Evolutionary conservation across 2,113 vertebrate genomes (phyloP).

Genomic region (Pteropus alecto): DNA sequence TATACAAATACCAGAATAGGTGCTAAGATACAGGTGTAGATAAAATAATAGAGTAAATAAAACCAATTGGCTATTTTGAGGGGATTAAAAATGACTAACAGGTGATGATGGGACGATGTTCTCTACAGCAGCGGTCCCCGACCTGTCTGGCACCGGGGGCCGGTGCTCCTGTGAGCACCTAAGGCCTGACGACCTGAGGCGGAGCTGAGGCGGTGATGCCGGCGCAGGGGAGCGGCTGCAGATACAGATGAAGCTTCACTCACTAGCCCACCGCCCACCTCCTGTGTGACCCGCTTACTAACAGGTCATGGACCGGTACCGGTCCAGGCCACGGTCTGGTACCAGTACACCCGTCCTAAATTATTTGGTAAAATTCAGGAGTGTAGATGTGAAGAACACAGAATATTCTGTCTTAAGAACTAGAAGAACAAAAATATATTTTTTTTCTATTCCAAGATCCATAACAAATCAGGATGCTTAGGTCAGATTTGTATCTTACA

Average conservation of each 20-base stretch:
- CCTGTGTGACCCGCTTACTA: too few species aligned
- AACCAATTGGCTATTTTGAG: neutral
- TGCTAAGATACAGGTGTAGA: neutral
- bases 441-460: neutral
- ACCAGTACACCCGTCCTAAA: neutral
- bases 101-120: too few species aligned
- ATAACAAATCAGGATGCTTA: constrained; percentile 26
- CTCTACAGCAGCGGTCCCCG: too few species aligned
- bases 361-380: neutral
- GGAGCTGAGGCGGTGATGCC: too few species aligned
- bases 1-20: neutral
- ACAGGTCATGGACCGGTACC: too few species aligned
- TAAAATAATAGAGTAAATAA: neutral
- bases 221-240: too few species aligned
- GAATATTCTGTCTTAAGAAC: neutral
- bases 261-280: too few species aligned
- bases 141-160: too few species aligned
- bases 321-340: too few species aligned
- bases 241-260: too few species aligned
- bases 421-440: neutral
- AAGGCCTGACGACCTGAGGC: too few species aligned
- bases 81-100: neutral
- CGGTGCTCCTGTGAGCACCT: too few species aligned
- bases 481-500: constrained; percentile 35
- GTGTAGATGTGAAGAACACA: neutral